Base-by-base conservation (phyloP, 1,140 invertebrate genomes). In the Pseudomyrmex cubaensis region DNA sequence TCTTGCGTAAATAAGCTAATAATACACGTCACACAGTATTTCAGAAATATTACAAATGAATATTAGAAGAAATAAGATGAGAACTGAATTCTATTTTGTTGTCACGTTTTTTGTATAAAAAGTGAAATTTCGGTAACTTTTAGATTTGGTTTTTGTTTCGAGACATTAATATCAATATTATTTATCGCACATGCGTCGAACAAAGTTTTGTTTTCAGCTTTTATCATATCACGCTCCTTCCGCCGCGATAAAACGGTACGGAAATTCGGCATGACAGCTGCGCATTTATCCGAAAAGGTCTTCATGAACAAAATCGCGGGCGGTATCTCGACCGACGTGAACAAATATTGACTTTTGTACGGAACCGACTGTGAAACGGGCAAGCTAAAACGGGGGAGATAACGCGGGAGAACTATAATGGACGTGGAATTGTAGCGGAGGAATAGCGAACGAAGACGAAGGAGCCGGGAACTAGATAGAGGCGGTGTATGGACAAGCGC, bases 331-430 rank as follows among this genome's bases (percentile, higher is more conserved):
- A 82, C 69, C 64, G 35, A 46, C 72, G 74, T 54, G 82, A 63
- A 88, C 92, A 92, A 93, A 93, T 93, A 92, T 93, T 92, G 87
- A 90, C 87, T 89, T 63, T 88, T 82, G 84, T 83, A 76, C n/a
- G 63, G 59, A 72, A 62, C 73, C 69, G 72, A 57, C 61, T 73
- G 62, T 62, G 70, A 88, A 63, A 50, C 74, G 57, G 25, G 57
- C 35, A 75, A 70, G 57, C 66, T 74, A 83, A 86, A 85, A 87
- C 62, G 84, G 0, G 5, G 82, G n/a, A 75, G 70, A 87, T 84
- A 86, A 80, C 63, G 25, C 57, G 56, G 20, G 56, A 69, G 74
- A 69, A 85, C 50, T 76, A 52, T 50, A 25, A 77, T 52, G 78
- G 56, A 56, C 59, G 82, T 59, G 44, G 44, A 86, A 85, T 78